phyloP scores from a whole-genome alignment of 1,140 invertebrate species.

The Euschistus heros region DNA sequence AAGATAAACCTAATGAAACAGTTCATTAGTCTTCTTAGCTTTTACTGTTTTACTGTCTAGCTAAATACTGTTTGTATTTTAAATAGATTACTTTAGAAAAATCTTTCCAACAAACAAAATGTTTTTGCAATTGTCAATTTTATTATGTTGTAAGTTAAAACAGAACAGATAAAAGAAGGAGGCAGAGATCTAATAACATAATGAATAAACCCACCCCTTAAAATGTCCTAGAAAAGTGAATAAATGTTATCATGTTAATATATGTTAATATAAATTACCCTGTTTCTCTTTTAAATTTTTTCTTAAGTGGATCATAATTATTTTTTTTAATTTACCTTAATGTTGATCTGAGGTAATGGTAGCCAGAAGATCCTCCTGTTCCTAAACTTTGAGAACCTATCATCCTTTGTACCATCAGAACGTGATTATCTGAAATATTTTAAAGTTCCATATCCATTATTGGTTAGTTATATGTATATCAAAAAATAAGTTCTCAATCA shows the following conservation, averaged over 20 bases:
- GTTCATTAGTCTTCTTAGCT: no score
- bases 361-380: constrained; percentile 95
- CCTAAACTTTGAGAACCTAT: constrained; percentile 93
- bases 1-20: no score
- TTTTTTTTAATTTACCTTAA: constrained; percentile 57
- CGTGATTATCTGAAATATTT: constrained; percentile 78
- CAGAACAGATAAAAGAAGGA: not conserved
- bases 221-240: not conserved
- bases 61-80: no score
- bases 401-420: constrained; percentile 98
- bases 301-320: not conserved
- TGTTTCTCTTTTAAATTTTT: not conserved
- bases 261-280: not conserved
- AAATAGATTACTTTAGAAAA: no score
- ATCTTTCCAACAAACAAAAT: no score
- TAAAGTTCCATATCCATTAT: not conserved
- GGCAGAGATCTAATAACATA: not conserved
- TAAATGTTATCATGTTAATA: no score
- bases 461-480: no score
- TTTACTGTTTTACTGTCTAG: no score
- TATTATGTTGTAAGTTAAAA: not conserved
- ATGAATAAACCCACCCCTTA: not conserved
- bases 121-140: no score
- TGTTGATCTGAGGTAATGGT: constrained; percentile 96
- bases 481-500: no score